A percentile compares a stretch with the other conserved stretches of the same genome.
phyloP scores from a whole-genome alignment of 2,888 invertebrate species.

The Proisotoma minuta region DNA sequence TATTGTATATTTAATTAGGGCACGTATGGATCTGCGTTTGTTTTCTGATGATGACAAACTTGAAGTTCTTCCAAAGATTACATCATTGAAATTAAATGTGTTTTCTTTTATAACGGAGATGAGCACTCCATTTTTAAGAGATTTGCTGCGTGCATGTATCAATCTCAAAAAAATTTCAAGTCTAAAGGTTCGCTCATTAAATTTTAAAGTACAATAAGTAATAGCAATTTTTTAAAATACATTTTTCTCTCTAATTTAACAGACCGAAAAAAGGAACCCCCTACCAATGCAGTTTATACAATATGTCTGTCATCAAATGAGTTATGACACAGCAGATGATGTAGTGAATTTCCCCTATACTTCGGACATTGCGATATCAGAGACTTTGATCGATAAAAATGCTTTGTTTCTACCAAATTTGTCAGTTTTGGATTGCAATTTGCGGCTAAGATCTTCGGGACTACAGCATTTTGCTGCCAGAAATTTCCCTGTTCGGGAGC shows the following conservation, averaged over 20 bases:
- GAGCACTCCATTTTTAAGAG: slow-evolving; percentile 35
- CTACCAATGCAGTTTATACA: slow-evolving; percentile 41
- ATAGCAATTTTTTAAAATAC: no score
- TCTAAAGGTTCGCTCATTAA: no score
- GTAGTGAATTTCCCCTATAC: slow-evolving; percentile 35
- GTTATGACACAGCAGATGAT: slow-evolving; percentile 38
- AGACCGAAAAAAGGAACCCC: slow-evolving; percentile 30
- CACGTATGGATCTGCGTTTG: slow-evolving; percentile 31
- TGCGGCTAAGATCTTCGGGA: slow-evolving; percentile 28
- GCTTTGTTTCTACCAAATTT: slow-evolving; percentile 27
- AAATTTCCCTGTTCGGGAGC: slow-evolving; percentile 27
- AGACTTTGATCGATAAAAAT: slow-evolving; percentile 34
- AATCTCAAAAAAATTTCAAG: slow-evolving; percentile 37
- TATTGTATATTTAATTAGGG: no score
- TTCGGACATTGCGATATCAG: slow-evolving; percentile 33
- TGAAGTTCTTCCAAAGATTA: slow-evolving; percentile 32
- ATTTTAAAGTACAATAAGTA: no score
- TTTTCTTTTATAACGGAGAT: slow-evolving; percentile 37
- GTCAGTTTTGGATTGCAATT: slow-evolving; percentile 30
- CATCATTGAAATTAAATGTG: slow-evolving; percentile 32
- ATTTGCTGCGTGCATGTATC: slow-evolving; percentile 32
- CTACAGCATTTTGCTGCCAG: slow-evolving; percentile 22
- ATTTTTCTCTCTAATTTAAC: no score
- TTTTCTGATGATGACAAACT: slow-evolving; percentile 22
- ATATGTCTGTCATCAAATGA: slow-evolving; percentile 38